Evolutionary conservation across 2,888 invertebrate species (phyloP), one percentile per base, ranked within the genome.

Genomic region (Pomacea canaliculata): DNA sequence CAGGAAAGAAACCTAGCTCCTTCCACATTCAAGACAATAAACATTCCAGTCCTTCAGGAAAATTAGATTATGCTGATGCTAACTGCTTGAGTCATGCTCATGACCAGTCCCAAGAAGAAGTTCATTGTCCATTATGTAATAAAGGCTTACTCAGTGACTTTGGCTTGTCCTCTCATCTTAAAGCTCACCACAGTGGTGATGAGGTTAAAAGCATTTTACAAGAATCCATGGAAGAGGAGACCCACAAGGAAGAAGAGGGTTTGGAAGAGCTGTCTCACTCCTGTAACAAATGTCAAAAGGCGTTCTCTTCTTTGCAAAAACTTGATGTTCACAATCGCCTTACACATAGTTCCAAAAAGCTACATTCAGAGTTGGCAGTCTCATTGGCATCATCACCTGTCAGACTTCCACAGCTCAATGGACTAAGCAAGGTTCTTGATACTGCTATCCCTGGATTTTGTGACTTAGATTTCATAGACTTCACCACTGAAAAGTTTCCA

Each of bases 401-500:
- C 62, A 62, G 66, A 27, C 68, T n/a, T 56, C 37, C 63, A 69
- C 65, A 69, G 60, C 19, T 49, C 46, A 68, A 56, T 65, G 67
- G 65, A 37, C 48, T 56, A 51, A 60, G 12, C 46, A 73, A 56
- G 23, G 7, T 59, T 13, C 59, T 70, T 48, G 70, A 70, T 12
- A 18, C 62, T n/a, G 12, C 59, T 23, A 23, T 51, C 13, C 70
- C 85, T 27, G 89, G 89, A 23, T 90, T 90, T 80, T 79, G 86
- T 82, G 95, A 96, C 89, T 91, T 90, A 75, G 94, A 94, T 4
- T 95, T 94, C 88, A 93, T 95, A n/a, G 95, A 96, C 87, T 96
- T 95, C 88, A 94, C 95, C 0, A 94, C 93, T 78, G 93, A 94
- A 83, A 96, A 96, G 88, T 96, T 95, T 87, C 94, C 96, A 0